Evolutionary conservation across 2,113 vertebrate species (phyloP).

Genomic region (Ascaphus truei): DNA sequence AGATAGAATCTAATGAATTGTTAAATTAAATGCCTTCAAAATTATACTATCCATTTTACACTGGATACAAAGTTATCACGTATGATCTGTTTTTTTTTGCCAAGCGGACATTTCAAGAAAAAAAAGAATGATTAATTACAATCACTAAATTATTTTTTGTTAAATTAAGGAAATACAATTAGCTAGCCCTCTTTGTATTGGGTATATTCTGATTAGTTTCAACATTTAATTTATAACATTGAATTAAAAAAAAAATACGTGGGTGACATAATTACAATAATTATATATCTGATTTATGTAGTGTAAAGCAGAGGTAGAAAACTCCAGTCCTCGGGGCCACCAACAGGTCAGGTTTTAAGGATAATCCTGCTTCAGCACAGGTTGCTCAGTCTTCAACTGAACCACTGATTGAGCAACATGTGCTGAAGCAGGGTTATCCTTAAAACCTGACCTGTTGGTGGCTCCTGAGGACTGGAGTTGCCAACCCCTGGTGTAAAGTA

Average conservation of each 20-base stretch:
- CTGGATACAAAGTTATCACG: conserved; percentile 43
- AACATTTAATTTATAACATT: conserved; percentile 58
- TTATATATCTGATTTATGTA: conserved; percentile 55
- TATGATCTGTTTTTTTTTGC: conserved; percentile 43
- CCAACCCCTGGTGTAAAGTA: too few relatives aligned
- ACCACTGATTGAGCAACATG: too few relatives aligned
- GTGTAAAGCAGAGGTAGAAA: conserved; percentile 58
- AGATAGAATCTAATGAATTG: conserved; percentile 51
- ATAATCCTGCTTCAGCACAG: too few relatives aligned
- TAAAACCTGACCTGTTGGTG: too few relatives aligned
- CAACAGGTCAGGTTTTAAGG: too few relatives aligned
- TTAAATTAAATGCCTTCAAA: conserved; percentile 50
- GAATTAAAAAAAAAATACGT: conserved; percentile 40
- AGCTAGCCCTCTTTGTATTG: conserved; percentile 48
- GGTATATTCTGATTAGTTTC: conserved; percentile 57
- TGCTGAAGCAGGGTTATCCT: too few relatives aligned
- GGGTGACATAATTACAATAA: conserved; percentile 70
- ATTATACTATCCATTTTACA: conserved; percentile 49
- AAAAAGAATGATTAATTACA: conserved; percentile 58
- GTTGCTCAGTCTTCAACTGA: too few relatives aligned
- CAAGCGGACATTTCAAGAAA: conserved; percentile 39
- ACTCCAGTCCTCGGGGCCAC: too few relatives aligned
- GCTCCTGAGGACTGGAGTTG: too few relatives aligned
- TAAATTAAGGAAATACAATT: conserved; percentile 68
- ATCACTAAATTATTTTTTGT: conserved; percentile 58